These are phyloP conservation scores for Folsomia manolachei DNA, from an alignment of 2,888 invertebrate genomes.

Conservation along the genomic window DNA sequence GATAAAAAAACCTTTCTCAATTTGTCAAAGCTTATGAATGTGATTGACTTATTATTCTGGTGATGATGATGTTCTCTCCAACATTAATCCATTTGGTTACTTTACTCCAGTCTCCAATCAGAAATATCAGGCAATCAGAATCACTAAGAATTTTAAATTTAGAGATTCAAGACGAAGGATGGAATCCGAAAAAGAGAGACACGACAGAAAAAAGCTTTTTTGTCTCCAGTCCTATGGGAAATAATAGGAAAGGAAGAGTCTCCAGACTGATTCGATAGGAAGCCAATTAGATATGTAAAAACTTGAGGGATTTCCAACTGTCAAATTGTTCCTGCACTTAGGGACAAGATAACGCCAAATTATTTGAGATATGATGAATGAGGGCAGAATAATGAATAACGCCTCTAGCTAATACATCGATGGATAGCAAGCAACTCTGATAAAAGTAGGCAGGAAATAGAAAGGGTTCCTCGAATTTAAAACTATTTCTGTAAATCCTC, in stretches of 20 bases:
- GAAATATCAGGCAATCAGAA: no score
- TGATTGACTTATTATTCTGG: neutral
- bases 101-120: no score
- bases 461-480: neutral
- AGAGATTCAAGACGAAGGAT: no score
- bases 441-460: no score
- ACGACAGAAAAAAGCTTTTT: slow-evolving; percentile 8
- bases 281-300: slow-evolving; percentile 22
- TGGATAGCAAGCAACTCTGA: slow-evolving; percentile 16
- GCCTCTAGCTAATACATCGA: slow-evolving; percentile 20
- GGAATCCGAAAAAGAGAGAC: no score
- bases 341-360: neutral
- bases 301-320: slow-evolving; percentile 19
- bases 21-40: neutral
- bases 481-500: neutral
- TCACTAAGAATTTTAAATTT: no score
- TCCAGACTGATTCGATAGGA: neutral
- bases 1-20: neutral
- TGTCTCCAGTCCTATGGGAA: slow-evolving; percentile 1
- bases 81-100: no score
- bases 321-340: slow-evolving; percentile 8
- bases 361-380: slow-evolving; percentile 9
- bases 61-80: no score
- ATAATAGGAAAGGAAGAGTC: neutral
- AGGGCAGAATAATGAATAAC: slow-evolving; percentile 12